Evolutionary conservation across 2,888 invertebrate genomes (phyloP).

Genomic region (Stratiomys singularior): DNA sequence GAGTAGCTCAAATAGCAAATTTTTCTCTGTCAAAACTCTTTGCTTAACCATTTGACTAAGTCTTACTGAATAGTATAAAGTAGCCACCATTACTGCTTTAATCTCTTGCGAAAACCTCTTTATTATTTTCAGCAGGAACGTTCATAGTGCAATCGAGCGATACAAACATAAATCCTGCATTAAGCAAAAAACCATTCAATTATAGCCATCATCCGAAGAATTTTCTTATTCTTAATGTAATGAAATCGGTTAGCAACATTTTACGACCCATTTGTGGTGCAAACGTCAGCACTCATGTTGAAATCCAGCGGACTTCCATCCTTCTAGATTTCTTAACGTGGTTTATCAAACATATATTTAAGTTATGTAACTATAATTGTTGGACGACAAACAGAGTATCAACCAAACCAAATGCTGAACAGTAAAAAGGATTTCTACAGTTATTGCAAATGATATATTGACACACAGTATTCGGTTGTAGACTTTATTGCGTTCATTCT

Average conservation of each 20-base stretch:
- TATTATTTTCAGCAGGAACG: too few relatives aligned
- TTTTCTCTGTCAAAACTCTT: too few relatives aligned
- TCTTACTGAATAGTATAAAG: too few relatives aligned
- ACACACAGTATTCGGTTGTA: neutral
- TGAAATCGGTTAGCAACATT: neutral
- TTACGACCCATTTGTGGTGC: neutral
- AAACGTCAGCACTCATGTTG: neutral
- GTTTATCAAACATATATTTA: neutral
- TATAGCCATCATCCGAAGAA: too few relatives aligned
- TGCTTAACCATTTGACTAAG: too few relatives aligned
- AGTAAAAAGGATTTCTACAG: neutral
- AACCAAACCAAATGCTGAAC: neutral
- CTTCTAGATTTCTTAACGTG: neutral
- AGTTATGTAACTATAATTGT: neutral
- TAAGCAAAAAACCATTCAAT: too few relatives aligned
- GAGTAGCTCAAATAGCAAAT: too few relatives aligned
- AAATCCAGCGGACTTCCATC: neutral
- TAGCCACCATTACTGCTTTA: too few relatives aligned
- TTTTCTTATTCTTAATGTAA: too few relatives aligned
- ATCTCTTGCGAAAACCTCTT: too few relatives aligned
- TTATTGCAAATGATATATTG: constrained; percentile 28
- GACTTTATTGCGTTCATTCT: neutral
- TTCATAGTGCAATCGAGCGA: too few relatives aligned
- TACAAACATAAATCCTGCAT: too few relatives aligned
- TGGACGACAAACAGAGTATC: neutral